These are phyloP conservation scores for Glaucidium brasilianum DNA, from an alignment of 2,113 vertebrate species.

Conservation along the genomic window DNA sequence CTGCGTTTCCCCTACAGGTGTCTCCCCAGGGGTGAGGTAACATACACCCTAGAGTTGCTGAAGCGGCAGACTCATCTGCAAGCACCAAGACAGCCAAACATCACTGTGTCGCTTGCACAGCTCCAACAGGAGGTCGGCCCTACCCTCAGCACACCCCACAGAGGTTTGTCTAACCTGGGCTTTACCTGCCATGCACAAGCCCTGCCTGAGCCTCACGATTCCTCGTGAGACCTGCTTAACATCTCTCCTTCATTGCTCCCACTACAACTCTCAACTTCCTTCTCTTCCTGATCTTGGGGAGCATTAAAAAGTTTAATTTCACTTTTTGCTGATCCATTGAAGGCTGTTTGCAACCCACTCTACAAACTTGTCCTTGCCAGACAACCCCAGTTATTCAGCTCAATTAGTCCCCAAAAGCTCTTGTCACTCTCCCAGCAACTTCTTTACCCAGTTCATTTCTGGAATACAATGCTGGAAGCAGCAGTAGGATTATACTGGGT, in stretches of 20 bases:
- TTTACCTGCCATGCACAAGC: background rate
- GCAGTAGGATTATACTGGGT: background rate
- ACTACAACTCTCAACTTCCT: background rate
- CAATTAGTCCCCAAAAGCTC: background rate
- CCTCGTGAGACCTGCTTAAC: background rate
- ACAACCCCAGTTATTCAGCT: background rate
- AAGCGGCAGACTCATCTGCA: background rate
- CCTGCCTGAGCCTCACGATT: background rate
- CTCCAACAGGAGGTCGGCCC: background rate
- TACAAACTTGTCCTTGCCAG: background rate
- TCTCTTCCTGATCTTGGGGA: background rate
- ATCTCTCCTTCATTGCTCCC: background rate
- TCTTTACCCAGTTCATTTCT: background rate
- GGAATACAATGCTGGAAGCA: background rate
- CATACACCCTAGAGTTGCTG: background rate
- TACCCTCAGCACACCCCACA: background rate
- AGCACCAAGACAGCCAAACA: fast-evolving
- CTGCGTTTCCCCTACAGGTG: fast-evolving
- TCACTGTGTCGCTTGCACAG: background rate
- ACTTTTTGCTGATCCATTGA: background rate
- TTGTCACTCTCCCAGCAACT: background rate
- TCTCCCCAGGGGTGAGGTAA: too few relatives aligned
- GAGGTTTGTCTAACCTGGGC: background rate
- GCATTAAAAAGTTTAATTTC: background rate
- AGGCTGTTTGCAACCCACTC: background rate